A percentile compares a stretch with the other conserved stretches of the same genome.
Conservation (phyloP, 1,140 invertebrate genomes). For the Scaptomyza pallida region DNA sequence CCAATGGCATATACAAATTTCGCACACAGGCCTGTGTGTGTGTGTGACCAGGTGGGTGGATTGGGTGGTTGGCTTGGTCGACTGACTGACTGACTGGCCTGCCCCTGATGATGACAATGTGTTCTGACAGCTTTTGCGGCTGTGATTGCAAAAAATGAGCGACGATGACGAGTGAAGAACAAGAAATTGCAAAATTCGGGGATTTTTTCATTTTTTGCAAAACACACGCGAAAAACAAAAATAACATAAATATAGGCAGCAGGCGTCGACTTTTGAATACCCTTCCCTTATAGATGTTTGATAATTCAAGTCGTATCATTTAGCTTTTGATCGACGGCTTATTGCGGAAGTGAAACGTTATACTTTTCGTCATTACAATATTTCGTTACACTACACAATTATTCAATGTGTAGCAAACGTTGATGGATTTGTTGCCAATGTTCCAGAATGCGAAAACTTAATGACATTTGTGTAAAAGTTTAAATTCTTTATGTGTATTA, state of each 20-base stretch:
- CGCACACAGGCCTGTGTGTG: neutral
- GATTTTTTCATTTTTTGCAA: no score
- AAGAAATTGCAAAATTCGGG: conserved; percentile 75
- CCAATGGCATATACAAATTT: conserved; percentile 31
- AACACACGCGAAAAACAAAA: conserved; percentile 2
- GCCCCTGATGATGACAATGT: conserved; percentile 78
- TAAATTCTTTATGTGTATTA: no score
- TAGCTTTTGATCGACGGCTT: neutral
- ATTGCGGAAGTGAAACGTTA: no score
- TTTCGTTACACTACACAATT: no score
- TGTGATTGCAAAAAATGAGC: conserved; percentile 80
- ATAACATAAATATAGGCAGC: neutral
- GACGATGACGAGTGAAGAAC: conserved; percentile 72
- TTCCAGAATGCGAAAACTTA: no score
- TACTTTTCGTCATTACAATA: no score
- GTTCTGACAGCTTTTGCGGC: conserved; percentile 73
- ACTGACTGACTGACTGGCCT: conserved; percentile 21
- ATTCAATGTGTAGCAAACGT: no score
- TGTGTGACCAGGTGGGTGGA: neutral
- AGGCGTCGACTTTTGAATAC: neutral
- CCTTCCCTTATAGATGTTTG: neutral
- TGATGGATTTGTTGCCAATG: no score
- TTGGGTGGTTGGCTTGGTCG: conserved; percentile 4
- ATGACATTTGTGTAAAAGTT: no score
- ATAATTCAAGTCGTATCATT: neutral